These are phyloP conservation scores for Turnix velox DNA, from an alignment of 2,113 vertebrate genomes.

Conservation along the genomic window DNA sequence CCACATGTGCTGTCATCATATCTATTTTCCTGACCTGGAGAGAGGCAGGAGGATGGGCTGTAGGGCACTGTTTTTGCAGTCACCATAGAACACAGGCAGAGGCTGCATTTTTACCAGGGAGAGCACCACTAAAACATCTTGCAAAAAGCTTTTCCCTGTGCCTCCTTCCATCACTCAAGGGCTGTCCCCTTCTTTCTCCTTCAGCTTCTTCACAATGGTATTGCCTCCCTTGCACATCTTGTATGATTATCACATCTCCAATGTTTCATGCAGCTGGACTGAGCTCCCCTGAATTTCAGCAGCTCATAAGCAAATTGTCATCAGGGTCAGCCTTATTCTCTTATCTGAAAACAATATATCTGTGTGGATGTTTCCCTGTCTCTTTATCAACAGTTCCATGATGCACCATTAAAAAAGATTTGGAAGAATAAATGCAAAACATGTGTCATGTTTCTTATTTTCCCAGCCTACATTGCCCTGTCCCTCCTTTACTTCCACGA, in stretches of 20 bases:
- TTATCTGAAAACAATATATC: neutral
- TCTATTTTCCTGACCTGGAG: neutral
- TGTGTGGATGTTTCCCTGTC: neutral
- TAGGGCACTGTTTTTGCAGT: neutral
- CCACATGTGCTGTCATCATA: neutral
- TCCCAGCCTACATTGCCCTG: neutral
- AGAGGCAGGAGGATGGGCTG: neutral
- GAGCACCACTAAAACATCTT: neutral
- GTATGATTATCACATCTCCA: fast-evolving
- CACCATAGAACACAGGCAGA: neutral
- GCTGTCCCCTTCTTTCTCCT: neutral
- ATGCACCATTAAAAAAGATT: neutral
- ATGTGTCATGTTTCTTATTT: neutral
- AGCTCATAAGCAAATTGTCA: neutral
- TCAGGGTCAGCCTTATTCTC: neutral
- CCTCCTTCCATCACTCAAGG: neutral
- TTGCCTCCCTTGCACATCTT: neutral
- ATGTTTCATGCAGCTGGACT: neutral
- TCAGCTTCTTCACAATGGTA: neutral
- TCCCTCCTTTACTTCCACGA: neutral
- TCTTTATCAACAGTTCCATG: neutral
- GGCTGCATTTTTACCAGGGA: neutral
- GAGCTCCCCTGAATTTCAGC: neutral
- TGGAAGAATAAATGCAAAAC: neutral
- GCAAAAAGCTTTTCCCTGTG: neutral